These are phyloP conservation scores for Corvus cornix DNA, from an alignment of 2,113 vertebrate species.

Conservation along the genomic window DNA sequence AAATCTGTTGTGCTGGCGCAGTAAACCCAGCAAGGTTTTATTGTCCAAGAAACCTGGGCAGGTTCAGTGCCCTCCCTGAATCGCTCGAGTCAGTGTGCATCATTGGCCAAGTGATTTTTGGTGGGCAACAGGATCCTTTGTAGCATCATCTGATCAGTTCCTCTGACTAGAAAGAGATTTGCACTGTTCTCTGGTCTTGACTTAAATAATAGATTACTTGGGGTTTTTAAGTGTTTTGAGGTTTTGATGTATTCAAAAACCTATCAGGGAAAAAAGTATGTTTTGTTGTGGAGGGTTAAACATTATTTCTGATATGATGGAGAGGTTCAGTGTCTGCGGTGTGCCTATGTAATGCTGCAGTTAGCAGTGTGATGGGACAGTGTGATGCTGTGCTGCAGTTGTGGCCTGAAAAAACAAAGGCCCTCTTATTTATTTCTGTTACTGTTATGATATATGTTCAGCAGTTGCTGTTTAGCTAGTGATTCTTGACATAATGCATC, in stretches of 20 bases:
- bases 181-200: not conserved
- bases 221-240: fast-evolving
- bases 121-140: not conserved
- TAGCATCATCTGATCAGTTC: not conserved
- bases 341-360: not conserved
- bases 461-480: not conserved
- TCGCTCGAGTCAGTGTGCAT: fast-evolving
- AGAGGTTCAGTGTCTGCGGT: not conserved
- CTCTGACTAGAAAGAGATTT: not conserved
- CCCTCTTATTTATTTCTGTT: not conserved
- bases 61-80: not conserved
- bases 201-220: fast-evolving
- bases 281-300: not conserved
- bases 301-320: not conserved
- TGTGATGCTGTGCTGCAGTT: not conserved
- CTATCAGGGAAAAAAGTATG: not conserved
- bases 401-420: not conserved
- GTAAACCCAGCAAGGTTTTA: not conserved
- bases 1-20: not conserved
- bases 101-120: not conserved
- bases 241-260: not conserved
- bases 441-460: not conserved
- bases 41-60: not conserved
- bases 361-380: not conserved
- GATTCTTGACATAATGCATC: not conserved